Base-by-base conservation (phyloP, 1,140 invertebrate species). In the Polypedilum vanderplanki region DNA sequence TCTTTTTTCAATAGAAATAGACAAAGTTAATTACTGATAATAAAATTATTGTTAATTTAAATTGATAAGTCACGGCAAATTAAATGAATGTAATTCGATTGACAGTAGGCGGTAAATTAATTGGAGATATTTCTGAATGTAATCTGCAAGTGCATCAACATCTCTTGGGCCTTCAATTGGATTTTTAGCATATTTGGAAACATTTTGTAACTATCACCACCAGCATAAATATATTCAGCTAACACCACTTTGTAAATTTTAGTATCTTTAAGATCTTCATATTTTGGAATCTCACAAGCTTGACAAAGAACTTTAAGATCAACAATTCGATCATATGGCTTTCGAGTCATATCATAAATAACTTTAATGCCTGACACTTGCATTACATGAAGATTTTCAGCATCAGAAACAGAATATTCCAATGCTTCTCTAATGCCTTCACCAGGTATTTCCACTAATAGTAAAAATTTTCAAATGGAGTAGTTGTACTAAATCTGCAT, bases 381-480 rank as follows among this genome's bases (percentile, higher is more conserved):
- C 33, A 91, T 78, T 79, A 91, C 84, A n/a, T 87, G 18, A 78
- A 79, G 0, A 78, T 78, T 7, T 76, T 82, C 83, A 9, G 76
- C 67, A 0, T 79, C 79, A 17, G 82, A 79, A 8, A 84, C 86
- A 0, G 87, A 85, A 78, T 86, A 85, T 77, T 91, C 89, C 17
- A 91, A 82, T 40, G 87, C 87, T 76, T 87, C 81, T 75, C 85
- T 78, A 4, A 93, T 78, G 74, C 88, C 83, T 41, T 83, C 79
- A 0, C 91, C 92, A 4, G 83, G 83, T 41, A 93, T 77, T 76
- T 89, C 87, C 41, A 90, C 85, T 1, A 88, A 83, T 75, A 90
- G 88, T 41, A 92, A 83, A 83, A 86, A 79, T 92, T 92, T 77
- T 88, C 87, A 76, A 93, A 93, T 1, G 92, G 92, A 17, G 87